A percentile compares a stretch with the other conserved stretches of the same genome.
Evolutionary conservation across 1,140 invertebrate genomes (phyloP).

Genomic region (Calephelis nemesis): DNA sequence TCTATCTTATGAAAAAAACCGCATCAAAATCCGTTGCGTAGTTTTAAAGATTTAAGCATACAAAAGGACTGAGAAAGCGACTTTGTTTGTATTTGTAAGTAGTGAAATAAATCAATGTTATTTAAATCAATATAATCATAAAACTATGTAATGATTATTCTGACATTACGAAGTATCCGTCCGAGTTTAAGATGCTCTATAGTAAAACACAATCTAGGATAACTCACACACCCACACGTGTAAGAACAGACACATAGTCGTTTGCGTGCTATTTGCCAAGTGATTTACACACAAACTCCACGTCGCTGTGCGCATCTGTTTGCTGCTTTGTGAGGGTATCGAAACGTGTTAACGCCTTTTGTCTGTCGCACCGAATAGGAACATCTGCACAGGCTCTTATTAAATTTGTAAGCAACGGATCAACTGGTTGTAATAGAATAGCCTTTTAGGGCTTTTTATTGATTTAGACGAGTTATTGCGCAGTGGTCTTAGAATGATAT

Average conservation of each 20-base stretch:
- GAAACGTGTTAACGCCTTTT: conserved; percentile 70
- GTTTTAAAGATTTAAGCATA: too few relatives aligned
- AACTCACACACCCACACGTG: conserved; percentile 43
- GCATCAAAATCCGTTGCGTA: too few relatives aligned
- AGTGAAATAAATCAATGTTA: too few relatives aligned
- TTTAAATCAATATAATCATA: too few relatives aligned
- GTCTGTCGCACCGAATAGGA: conserved; percentile 56
- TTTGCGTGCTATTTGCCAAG: conserved; percentile 65
- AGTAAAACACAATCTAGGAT: background rate
- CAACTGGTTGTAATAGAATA: conserved; percentile 26
- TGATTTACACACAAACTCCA: conserved; percentile 75
- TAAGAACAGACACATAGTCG: background rate
- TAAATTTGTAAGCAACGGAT: conserved; percentile 32
- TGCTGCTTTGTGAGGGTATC: conserved; percentile 59
- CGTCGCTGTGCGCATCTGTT: conserved; percentile 64
- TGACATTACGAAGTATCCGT: too few relatives aligned
- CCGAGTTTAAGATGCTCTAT: too few relatives aligned
- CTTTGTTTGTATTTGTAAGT: too few relatives aligned
- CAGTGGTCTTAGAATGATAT: background rate
- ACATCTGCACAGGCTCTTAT: conserved; percentile 58
- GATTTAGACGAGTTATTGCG: conserved; percentile 3
- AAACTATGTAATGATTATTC: too few relatives aligned
- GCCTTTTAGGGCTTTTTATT: conserved; percentile 18
- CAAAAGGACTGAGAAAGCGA: too few relatives aligned
- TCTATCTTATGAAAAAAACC: too few relatives aligned